Conservation (phyloP, 2,113 vertebrate genomes). For the Gavialis gangeticus region DNA sequence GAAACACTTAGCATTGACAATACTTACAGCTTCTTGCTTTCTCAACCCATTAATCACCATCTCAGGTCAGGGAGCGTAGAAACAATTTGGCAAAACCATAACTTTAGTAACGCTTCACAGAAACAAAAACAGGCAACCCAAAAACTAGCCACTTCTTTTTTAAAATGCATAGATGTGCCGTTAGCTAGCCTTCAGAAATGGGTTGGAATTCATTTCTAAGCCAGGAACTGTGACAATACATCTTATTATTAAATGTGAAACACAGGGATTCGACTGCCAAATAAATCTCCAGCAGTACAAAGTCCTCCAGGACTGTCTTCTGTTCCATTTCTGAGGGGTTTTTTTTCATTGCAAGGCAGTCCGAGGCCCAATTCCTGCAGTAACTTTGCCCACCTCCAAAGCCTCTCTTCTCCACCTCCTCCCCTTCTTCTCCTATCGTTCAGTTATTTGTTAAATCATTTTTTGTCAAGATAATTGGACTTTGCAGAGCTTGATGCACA, state of each 20-base stretch:
- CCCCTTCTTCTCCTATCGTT: background rate
- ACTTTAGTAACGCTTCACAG: conserved; percentile 34
- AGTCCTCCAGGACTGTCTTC: background rate
- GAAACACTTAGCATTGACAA: background rate
- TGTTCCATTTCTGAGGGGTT: background rate
- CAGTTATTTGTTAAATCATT: conserved; percentile 52
- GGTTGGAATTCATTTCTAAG: conserved; percentile 32
- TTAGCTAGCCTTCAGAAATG: conserved; percentile 33
- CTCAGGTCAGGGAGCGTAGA: background rate
- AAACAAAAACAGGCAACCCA: background rate
- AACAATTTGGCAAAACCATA: background rate
- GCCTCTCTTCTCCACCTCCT: background rate
- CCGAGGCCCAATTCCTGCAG: background rate
- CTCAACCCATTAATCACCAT: background rate
- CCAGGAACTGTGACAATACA: conserved; percentile 10
- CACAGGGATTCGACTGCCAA: background rate
- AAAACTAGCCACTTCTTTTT: conserved; percentile 37
- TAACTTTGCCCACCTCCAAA: background rate
- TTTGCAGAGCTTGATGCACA: conserved; percentile 50
- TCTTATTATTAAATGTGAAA: conserved; percentile 36
- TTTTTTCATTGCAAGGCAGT: background rate
- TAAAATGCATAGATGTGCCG: conserved; percentile 26
- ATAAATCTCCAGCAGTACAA: conserved; percentile 19
- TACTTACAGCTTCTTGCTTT: background rate
- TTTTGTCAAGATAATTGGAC: conserved; percentile 71